phyloP scores from a whole-genome alignment of 2,797 vertebrate species.

The Cyclura pinguis region DNA sequence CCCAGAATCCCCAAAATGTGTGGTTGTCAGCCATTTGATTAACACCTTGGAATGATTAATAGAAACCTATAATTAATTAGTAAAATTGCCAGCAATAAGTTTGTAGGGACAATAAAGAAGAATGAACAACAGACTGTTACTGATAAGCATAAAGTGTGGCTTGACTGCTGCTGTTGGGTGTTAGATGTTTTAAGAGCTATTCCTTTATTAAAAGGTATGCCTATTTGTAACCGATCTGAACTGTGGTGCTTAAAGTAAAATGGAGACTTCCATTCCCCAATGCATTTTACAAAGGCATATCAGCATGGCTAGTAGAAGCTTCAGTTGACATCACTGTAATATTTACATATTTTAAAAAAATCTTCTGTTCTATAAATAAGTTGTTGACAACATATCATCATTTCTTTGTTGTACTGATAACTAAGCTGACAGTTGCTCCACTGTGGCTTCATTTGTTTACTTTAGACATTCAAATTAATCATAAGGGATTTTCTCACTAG shows the following conservation, averaged over 20 bases:
- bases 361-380: conserved; percentile 16
- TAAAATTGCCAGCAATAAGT: background rate
- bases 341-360: background rate
- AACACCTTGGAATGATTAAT: background rate
- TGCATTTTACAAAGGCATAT: conserved; percentile 7
- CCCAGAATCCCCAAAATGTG: background rate
- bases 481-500: background rate
- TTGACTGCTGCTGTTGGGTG: background rate
- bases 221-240: background rate
- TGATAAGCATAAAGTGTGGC: background rate
- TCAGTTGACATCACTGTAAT: conserved; percentile 35
- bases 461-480: conserved; percentile 33
- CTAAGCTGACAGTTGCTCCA: conserved; percentile 33
- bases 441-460: background rate
- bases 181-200: background rate
- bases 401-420: conserved; percentile 28
- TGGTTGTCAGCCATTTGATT: background rate
- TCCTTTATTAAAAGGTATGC: background rate
- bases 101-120: background rate
- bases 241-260: background rate
- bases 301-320: background rate
- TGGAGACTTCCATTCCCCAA: background rate
- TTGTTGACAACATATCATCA: background rate
- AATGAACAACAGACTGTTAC: background rate
- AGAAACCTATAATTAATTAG: background rate